Base-by-base conservation (phyloP, 2,888 invertebrate genomes). In the Euproctis similis region DNA sequence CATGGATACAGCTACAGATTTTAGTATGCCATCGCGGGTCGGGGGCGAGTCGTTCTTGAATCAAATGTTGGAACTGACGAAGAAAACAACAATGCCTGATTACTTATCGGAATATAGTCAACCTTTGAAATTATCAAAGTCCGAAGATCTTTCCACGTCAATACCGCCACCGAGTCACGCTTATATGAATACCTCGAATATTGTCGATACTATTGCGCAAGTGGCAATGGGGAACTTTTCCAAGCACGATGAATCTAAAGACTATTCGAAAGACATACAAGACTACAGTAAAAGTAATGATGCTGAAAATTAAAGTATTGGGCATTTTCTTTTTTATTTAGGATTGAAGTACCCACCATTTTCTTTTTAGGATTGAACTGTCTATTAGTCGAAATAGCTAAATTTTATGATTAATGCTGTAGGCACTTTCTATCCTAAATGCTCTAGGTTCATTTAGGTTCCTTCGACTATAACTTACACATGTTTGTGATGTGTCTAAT, bases 111-210 rank as follows among this genome's bases (percentile, higher is more conserved):
- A 86, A 39, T 80, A 80, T 32, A 75, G 82, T 34, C 88, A 89
- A 30, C 86, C 87, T 22, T 50, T 86, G 7, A 90, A 90, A 64
- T 71, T 89, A 25, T 72, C 87, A 3, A 89, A 89, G 63, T 64
- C 81, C 13, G 88, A 87, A 40, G 88, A 88, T 34, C 72, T 85
- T 31, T 54, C 70, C 8, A 68, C 74, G 8, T 68, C 82, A 24
- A 59, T 85, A 34, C 82, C 87, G 39, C 65, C 86, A 8, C 78
- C 87, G 36, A 70, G 81, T 42, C 80, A 85, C 39, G 63, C 84
- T 0, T 84, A 84, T 38, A 60, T 80, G 17, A 69, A 61, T 20
- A 58, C 77, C 0, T 58, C 75, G 7, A 77, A 69, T 42, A 75
- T 81, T 24, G 73, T 66, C 2, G 85, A 85, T 31, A 72, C 81